A percentile compares a stretch with the other conserved stretches of the same genome.
phyloP scores from a whole-genome alignment of 2,888 invertebrate genomes.

The Seira ritae region DNA sequence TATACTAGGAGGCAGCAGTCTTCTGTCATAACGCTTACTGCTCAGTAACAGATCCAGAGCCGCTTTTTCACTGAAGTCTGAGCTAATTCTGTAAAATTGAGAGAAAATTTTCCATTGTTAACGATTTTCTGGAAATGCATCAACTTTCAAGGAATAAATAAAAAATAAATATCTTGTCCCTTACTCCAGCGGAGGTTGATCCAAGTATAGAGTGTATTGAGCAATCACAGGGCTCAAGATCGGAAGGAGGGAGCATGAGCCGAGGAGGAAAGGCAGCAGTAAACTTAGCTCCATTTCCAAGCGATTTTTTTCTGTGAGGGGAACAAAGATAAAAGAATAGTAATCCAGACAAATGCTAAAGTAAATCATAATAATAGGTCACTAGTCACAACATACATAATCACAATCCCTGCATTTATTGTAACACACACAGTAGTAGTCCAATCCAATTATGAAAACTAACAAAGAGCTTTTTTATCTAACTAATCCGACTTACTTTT shows the following conservation, averaged over 20 bases:
- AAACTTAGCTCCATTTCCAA: constrained; percentile 63
- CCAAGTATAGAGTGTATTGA: constrained; percentile 53
- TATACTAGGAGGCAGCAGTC: constrained; percentile 70
- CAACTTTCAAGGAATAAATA: too few relatives aligned
- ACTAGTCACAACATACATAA: background rate
- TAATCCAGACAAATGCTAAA: background rate
- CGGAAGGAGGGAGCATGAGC: constrained; percentile 66
- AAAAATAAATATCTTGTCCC: too few relatives aligned
- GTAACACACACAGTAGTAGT: too few relatives aligned
- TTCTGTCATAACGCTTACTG: constrained; percentile 68
- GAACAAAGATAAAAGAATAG: background rate
- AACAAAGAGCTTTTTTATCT: background rate
- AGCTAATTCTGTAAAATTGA: constrained; percentile 63
- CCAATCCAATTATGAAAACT: constrained; percentile 1
- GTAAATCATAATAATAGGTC: background rate
- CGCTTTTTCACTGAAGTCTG: constrained; percentile 71
- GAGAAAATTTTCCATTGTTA: too few relatives aligned
- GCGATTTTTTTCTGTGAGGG: background rate
- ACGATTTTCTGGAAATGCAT: too few relatives aligned
- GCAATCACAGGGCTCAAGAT: constrained; percentile 66
- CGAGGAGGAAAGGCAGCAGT: constrained; percentile 61
- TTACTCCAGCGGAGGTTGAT: constrained; percentile 60
- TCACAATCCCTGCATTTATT: too few relatives aligned
- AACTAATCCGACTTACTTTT: background rate
- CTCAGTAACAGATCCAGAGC: constrained; percentile 70